Base-by-base conservation (phyloP, 2,113 vertebrate genomes). In the Vulpes vulpes region DNA sequence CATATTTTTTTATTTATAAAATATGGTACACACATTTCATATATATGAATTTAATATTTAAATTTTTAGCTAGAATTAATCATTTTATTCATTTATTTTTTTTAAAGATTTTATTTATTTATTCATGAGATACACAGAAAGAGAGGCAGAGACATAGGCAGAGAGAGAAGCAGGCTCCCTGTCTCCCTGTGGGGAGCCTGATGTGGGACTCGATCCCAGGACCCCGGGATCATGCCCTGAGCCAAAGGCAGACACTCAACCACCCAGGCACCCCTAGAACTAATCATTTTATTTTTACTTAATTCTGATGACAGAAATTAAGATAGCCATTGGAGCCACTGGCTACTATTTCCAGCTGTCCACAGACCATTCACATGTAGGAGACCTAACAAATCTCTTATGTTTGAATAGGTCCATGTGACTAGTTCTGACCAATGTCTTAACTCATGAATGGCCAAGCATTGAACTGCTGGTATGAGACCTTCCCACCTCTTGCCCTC, bases 281-380 rank as follows among this genome's bases (percentile, higher is more conserved):
- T 64, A 96, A 84, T 80, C 3, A 81, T 91, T 87, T 92, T 85
- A 38, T 27, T 84, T 83, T 84, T 43, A 87, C 32, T 87, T 87
- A 65, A 86, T 32, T 78, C 79, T 35, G 25, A 60, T 64, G 32
- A 62, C 6, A 67, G 35, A 55, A 60, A 81, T 4, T 81, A n/a
- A 30, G 60, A 23, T 57, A n/a, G 2, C 78, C 1, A 25, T 51
- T 79, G 73, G 73, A 89, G 27, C 11, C 73, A 16, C 14, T 86
- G 49, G 20, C 49, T 73, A 10, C 3, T 43, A 55, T 92, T 92
- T 73, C 30, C 0, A 92, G 32, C 49, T 94, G 2, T 30, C 49
- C 49, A 78, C 6, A 23, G 17, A 38, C 5, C 8, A 49, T 38
- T 22, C n/a, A 25, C n/a, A 65, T 11, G 12, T 3, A 57, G 67